Conservation (phyloP, 2,113 vertebrate genomes). For the Sylvicapra grimmia region DNA sequence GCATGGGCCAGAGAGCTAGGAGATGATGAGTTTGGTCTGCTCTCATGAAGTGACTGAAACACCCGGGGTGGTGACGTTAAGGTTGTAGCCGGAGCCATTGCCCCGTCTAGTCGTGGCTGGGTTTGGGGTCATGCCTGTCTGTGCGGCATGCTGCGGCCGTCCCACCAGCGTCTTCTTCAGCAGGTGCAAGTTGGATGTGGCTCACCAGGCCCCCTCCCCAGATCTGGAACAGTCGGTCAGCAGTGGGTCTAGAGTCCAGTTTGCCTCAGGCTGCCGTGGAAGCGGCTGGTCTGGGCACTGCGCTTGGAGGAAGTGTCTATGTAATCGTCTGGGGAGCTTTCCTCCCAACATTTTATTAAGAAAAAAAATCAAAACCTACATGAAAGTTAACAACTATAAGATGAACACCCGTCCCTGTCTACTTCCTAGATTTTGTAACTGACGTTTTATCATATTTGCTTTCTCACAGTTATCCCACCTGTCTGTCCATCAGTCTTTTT, state of each 20-base stretch:
- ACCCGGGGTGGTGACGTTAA: neutral
- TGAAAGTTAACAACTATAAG: neutral
- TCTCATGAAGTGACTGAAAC: neutral
- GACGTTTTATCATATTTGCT: neutral
- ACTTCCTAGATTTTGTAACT: neutral
- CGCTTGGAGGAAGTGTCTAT: neutral
- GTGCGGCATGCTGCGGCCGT: accelerated
- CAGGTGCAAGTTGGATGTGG: neutral
- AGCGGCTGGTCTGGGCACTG: neutral
- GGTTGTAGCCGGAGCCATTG: neutral
- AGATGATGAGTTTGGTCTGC: neutral
- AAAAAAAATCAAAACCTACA: neutral
- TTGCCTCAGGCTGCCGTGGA: neutral
- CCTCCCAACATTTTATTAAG: neutral
- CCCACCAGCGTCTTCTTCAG: neutral
- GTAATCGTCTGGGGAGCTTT: neutral
- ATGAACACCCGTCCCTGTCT: neutral
- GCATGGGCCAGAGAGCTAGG: neutral
- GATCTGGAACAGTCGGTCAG: neutral
- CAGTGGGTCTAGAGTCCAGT: neutral
- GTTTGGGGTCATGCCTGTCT: neutral
- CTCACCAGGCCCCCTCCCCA: neutral
- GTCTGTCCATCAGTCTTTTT: neutral
- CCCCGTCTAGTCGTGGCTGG: neutral
- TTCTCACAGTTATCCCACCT: neutral